Evolutionary conservation across 2,797 vertebrate species (phyloP).

Genomic region (Catostomus latipinnis): DNA sequence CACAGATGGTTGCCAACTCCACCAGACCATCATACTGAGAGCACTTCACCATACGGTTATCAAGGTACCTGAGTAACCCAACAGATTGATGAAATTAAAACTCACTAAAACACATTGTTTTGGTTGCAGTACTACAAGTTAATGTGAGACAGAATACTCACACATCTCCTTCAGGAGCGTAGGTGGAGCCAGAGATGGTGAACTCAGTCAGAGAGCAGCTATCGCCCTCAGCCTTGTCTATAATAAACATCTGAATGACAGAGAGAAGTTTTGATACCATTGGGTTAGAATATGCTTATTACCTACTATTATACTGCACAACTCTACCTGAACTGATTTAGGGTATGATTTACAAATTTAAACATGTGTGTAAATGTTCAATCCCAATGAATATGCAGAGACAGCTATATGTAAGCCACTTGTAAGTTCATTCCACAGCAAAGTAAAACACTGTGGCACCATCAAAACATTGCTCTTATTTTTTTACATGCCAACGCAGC

Average conservation of each 20-base stretch:
- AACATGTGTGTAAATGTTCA: too few species aligned
- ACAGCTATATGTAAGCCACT: too few species aligned
- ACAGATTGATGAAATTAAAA: neutral
- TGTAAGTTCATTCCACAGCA: too few species aligned
- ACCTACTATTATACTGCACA: too few species aligned
- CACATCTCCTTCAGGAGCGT: constrained; percentile 95
- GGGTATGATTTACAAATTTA: too few species aligned
- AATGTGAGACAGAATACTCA: constrained; percentile 78
- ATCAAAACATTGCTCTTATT: too few species aligned
- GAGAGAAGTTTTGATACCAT: neutral
- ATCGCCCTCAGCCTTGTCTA: constrained; percentile 89
- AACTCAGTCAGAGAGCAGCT: constrained; percentile 92
- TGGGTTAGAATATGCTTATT: neutral
- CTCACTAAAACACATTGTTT: neutral
- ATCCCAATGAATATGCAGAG: too few species aligned
- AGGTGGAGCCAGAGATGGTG: constrained; percentile 96
- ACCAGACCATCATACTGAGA: constrained; percentile 90
- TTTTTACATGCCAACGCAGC: too few species aligned
- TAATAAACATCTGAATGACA: constrained; percentile 88
- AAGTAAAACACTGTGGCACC: too few species aligned
- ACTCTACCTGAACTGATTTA: too few species aligned
- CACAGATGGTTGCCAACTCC: constrained; percentile 95
- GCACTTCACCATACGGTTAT: constrained; percentile 84
- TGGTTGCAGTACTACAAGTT: neutral
- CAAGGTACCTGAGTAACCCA: constrained; percentile 81